A percentile compares a stretch with the other conserved stretches of the same genome.
phyloP scores from a whole-genome alignment of 2,113 vertebrate genomes.

The Chaetura pelagica region DNA sequence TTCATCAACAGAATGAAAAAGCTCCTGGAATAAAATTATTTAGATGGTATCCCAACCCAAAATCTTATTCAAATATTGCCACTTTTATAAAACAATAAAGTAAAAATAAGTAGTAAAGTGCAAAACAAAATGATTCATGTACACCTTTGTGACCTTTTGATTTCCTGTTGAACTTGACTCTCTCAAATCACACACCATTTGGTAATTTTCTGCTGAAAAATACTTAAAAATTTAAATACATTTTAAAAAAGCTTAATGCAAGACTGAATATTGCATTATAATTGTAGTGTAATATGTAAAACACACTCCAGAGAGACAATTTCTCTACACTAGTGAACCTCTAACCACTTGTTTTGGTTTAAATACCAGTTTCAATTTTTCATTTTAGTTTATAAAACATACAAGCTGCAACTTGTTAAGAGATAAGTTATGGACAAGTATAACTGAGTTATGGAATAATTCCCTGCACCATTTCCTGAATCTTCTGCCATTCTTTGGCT shows the following conservation, averaged over 20 bases:
- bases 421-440: conserved; percentile 64
- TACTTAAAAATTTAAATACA: neutral
- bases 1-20: neutral
- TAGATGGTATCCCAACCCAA: neutral
- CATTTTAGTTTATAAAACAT: conserved; percentile 65
- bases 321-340: neutral
- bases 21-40: neutral
- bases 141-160: neutral
- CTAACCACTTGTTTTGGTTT: conserved; percentile 52
- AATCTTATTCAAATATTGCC: neutral
- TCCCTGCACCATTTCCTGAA: conserved; percentile 71
- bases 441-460: conserved; percentile 68
- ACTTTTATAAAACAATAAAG: neutral
- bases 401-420: conserved; percentile 73
- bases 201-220: neutral
- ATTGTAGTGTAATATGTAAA: neutral
- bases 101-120: neutral
- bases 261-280: neutral
- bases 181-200: neutral
- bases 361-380: conserved; percentile 57
- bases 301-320: neutral
- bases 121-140: neutral
- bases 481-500: conserved; percentile 42
- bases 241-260: neutral
- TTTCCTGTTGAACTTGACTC: neutral